Conservation (phyloP, 2,797 vertebrate species). For the Psittacula echo region DNA sequence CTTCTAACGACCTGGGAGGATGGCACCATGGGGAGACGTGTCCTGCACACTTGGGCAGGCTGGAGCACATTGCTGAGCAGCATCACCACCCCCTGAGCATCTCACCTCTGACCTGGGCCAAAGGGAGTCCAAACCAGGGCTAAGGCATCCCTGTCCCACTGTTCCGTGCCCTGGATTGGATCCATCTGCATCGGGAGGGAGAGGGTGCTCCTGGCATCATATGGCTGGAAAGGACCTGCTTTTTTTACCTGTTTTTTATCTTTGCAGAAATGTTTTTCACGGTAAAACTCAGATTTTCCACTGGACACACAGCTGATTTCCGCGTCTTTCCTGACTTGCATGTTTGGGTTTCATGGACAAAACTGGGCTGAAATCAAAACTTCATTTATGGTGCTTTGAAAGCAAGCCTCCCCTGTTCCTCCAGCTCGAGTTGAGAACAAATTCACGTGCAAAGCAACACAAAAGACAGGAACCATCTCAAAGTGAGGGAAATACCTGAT, state of each 20-base stretch:
- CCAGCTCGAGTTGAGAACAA: not conserved
- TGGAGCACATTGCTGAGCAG: not conserved
- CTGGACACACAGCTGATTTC: not conserved
- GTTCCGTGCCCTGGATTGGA: accelerated
- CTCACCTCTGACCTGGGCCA: not conserved
- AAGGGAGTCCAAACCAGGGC: not conserved
- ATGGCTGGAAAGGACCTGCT: not conserved
- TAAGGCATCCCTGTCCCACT: not conserved
- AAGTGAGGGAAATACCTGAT: not conserved
- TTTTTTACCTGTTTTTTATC: not conserved
- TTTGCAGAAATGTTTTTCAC: not conserved
- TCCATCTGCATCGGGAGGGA: accelerated
- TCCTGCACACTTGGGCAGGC: accelerated
- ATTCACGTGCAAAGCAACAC: accelerated
- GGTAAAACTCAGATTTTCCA: not conserved
- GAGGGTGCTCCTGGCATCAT: not conserved
- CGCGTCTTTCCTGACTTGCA: not conserved
- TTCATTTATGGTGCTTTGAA: not conserved
- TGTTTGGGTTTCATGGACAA: not conserved
- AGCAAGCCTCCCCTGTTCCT: not conserved
- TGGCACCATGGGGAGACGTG: not conserved
- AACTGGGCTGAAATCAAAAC: not conserved
- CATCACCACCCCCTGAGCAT: not conserved
- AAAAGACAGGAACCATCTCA: not conserved
- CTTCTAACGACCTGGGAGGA: conserved; percentile 51